phyloP scores from a whole-genome alignment of 2,888 invertebrate species.

The Drosophila testacea region DNA sequence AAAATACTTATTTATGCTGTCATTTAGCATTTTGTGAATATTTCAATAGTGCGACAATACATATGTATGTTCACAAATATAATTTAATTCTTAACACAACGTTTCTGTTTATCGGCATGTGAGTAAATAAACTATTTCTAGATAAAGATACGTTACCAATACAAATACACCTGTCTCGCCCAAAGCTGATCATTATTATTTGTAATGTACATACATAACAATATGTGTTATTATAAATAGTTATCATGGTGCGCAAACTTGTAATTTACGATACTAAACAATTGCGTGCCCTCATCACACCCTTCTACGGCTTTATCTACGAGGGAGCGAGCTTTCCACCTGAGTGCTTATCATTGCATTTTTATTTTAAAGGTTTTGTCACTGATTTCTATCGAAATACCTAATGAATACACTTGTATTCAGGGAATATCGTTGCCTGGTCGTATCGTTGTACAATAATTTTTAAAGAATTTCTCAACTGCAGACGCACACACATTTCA shows the following conservation, averaged over 20 bases:
- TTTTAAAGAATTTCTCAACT: conserved; percentile 28
- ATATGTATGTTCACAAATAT: neutral
- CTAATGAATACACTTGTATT: conserved; percentile 8
- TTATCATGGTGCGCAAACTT: conserved; percentile 16
- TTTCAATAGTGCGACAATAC: neutral
- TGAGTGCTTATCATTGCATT: conserved; percentile 38
- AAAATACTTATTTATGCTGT: conserved; percentile 19
- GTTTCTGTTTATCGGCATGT: conserved; percentile 34
- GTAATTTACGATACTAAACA: conserved; percentile 23
- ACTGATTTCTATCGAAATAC: conserved; percentile 26
- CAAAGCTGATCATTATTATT: conserved; percentile 9
- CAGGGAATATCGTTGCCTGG: conserved; percentile 1
- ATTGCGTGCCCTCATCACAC: neutral
- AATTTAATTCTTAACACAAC: conserved; percentile 13
- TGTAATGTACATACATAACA: conserved; percentile 20
- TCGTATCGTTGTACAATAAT: conserved; percentile 2
- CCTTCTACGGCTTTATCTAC: neutral
- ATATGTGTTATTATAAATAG: conserved; percentile 25
- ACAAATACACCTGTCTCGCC: conserved; percentile 28
- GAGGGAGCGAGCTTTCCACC: conserved; percentile 1
- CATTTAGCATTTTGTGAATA: conserved; percentile 15
- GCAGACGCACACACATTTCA: conserved; percentile 30
- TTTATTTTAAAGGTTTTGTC: conserved; percentile 36
- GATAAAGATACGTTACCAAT: conserved; percentile 36
- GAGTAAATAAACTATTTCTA: conserved; percentile 37